Conservation (phyloP, 2,113 vertebrate species). For the Phainopepla nitens region DNA sequence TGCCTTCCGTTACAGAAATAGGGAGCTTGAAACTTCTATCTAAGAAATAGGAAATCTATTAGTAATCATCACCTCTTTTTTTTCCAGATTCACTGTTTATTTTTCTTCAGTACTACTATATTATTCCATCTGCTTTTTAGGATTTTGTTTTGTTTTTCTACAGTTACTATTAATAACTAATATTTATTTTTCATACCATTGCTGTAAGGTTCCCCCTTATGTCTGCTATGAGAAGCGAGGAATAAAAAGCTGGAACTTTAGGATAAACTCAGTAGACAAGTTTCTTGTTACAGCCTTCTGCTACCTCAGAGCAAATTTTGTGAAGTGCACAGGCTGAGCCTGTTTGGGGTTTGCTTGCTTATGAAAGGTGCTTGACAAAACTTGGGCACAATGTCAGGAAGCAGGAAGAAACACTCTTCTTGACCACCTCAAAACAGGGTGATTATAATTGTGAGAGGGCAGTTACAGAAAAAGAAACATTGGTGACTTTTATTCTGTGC, state of each 20-base stretch:
- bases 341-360: not conserved
- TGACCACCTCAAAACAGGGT: not conserved
- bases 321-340: not conserved
- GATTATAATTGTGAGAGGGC: not conserved
- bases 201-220: not conserved
- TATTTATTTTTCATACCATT: not conserved
- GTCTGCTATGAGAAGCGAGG: not conserved
- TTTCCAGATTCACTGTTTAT: not conserved
- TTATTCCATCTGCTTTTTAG: not conserved
- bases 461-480: not conserved
- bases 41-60: not conserved
- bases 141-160: not conserved
- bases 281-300: not conserved
- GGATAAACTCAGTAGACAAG: not conserved
- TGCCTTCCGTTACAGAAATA: not conserved
- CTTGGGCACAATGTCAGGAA: not conserved
- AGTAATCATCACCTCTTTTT: not conserved
- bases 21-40: not conserved
- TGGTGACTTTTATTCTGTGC: constrained; percentile 3
- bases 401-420: not conserved
- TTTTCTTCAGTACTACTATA: not conserved
- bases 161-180: not conserved
- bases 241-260: not conserved
- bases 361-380: not conserved
- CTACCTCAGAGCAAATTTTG: not conserved